A percentile compares a stretch with the other conserved stretches of the same genome.
Evolutionary conservation across 2,113 vertebrate genomes (phyloP).

Genomic region (Nematolebias whitei): DNA sequence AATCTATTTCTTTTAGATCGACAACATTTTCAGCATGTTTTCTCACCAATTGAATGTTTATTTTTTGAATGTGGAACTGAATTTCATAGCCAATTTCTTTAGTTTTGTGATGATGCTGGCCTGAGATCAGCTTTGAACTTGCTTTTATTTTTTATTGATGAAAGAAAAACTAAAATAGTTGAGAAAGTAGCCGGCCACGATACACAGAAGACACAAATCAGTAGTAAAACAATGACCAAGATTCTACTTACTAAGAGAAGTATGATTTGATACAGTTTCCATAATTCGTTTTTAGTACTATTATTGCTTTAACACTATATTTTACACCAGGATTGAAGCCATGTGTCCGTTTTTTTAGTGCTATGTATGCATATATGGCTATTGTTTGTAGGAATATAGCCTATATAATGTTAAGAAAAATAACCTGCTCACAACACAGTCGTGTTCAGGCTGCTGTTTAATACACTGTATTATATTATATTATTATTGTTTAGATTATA

Average conservation of each 20-base stretch:
- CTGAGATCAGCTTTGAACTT: conserved; percentile 9
- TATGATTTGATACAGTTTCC: no score
- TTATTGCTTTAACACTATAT: no score
- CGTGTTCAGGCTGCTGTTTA: no score
- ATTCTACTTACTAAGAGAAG: neutral
- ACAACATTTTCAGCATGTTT: neutral
- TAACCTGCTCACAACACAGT: no score
- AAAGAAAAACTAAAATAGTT: conserved; percentile 20
- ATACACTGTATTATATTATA: no score
- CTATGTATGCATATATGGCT: no score
- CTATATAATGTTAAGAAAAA: no score
- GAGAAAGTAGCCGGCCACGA: neutral
- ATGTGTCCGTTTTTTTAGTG: no score
- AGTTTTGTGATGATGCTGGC: neutral
- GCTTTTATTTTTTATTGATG: conserved; percentile 13
- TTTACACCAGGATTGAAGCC: no score
- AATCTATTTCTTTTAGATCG: conserved; percentile 11
- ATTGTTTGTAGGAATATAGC: no score
- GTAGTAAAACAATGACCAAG: neutral
- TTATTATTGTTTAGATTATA: no score
- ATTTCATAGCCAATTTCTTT: neutral
- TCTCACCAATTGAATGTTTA: conserved; percentile 9
- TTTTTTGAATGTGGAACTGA: conserved; percentile 2
- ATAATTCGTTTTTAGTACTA: no score
- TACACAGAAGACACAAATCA: neutral